Base-by-base conservation (phyloP, 1,140 invertebrate species). In the Cydia splendana region DNA sequence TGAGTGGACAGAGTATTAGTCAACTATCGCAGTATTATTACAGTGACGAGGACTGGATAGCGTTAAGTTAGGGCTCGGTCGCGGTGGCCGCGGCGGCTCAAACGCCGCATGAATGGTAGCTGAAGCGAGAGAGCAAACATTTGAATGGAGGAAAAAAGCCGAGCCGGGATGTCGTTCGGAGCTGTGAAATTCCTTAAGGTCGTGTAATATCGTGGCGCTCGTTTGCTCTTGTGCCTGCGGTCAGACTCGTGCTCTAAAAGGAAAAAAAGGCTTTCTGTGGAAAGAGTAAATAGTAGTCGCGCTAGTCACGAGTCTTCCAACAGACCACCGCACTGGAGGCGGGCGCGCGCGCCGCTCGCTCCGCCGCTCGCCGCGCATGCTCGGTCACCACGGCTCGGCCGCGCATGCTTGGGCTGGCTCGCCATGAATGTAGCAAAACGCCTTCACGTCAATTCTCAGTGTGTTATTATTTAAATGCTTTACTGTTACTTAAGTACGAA, bases 1-100 rank as follows among this genome's bases (percentile, higher is more conserved):
- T 91, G 88, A 89, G 89, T 91, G 91, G 89, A 90, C 90, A 91
- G 91, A 91, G 91, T 93, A 93, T 93, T 93, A 93, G 91, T 93
- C 91, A 93, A 93, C 90, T 92, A 91, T 87, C 91, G 87, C 91
- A 93, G 91, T 93, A 93, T 93, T 93, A 93, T 93, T 90, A 91
- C 90, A 91, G 90, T 91, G 89, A 89, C 89, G 90, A 91, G 88
- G 87, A 92, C 89, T 91, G 91, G 89, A 90, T 87, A 87, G 87
- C 88, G 89, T 90, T 92, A 91, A 86, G 90, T 90, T 85, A 89
- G 88, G 75, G 53, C 85, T 84, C 85, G 83, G 85, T 81, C 87
- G 88, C 87, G 87, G 85, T 88, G 87, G 89, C 85, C 87, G 88
- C 88, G 86, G 87, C 84, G 85, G 85, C 84, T 81, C 81, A 84